Conservation (phyloP, 2,113 vertebrate genomes). For the Marmota monax region DNA sequence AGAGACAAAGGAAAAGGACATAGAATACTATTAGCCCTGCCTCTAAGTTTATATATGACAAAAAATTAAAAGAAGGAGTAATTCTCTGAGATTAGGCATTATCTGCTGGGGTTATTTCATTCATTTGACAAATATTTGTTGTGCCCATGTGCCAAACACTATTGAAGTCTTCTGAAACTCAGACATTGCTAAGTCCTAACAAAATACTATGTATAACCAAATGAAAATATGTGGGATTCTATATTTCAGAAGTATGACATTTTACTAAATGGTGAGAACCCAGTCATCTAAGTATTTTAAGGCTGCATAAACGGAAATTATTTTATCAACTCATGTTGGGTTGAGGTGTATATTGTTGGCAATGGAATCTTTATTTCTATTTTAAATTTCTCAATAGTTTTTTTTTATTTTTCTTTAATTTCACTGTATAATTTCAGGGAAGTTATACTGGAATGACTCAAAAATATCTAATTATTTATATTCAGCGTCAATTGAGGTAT, state of each 20-base stretch:
- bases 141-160: not conserved
- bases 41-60: not conserved
- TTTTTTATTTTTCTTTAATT: slow-evolving; percentile 19
- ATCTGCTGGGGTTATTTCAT: not conserved
- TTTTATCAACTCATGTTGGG: not conserved
- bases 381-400: not conserved
- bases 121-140: slow-evolving; percentile 37
- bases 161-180: slow-evolving; percentile 48
- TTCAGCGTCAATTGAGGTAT: slow-evolving; percentile 43
- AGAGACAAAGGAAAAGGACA: not conserved
- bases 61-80: not conserved
- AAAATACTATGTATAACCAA: slow-evolving; percentile 41
- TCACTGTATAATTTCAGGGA: slow-evolving; percentile 42
- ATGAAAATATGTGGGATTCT: slow-evolving; percentile 8
- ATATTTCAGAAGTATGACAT: slow-evolving; percentile 37
- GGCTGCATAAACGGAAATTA: not conserved
- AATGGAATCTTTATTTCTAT: not conserved
- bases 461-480: slow-evolving; percentile 40
- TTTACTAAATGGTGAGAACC: not conserved
- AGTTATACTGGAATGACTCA: slow-evolving; percentile 23
- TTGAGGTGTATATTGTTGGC: not conserved
- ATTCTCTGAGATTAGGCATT: not conserved
- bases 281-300: slow-evolving; percentile 37
- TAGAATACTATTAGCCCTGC: not conserved
- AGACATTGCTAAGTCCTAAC: slow-evolving; percentile 22